These are phyloP conservation scores for Spea multiplicata DNA, from an alignment of 2,113 vertebrate species.

Conservation along the genomic window DNA sequence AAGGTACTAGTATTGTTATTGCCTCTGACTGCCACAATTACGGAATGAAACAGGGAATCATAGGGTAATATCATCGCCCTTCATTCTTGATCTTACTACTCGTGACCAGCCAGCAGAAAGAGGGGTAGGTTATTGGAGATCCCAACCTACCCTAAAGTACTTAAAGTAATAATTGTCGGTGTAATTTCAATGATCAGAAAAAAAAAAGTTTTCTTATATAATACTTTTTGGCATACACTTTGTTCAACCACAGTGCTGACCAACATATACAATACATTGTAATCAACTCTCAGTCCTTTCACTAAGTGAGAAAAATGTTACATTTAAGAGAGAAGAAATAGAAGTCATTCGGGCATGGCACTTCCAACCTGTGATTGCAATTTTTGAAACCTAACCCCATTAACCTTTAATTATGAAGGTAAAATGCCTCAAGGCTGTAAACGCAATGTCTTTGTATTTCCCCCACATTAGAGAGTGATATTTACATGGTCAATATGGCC, in stretches of 20 bases:
- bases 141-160: too few species aligned
- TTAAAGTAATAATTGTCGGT: too few species aligned
- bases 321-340: slow-evolving; percentile 48
- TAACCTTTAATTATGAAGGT: slow-evolving; percentile 51
- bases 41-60: too few species aligned
- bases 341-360: slow-evolving; percentile 14
- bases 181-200: too few species aligned
- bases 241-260: neutral
- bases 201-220: too few species aligned
- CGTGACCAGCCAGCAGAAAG: too few species aligned
- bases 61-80: too few species aligned
- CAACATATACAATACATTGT: neutral
- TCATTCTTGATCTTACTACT: too few species aligned
- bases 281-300: neutral
- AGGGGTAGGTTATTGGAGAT: too few species aligned
- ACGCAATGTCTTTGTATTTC: slow-evolving; percentile 36
- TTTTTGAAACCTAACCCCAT: slow-evolving; percentile 36
- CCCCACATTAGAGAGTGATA: slow-evolving; percentile 33
- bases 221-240: too few species aligned
- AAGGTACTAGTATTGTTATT: too few species aligned
- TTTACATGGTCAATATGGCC: slow-evolving; percentile 28
- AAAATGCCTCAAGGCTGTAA: slow-evolving; percentile 34
- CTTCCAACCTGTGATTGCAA: slow-evolving; percentile 10
- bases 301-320: slow-evolving; percentile 31
- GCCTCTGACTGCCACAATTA: too few species aligned